Evolutionary conservation across 2,888 invertebrate species (phyloP).

Genomic region (Leptinotarsa tumamoca): DNA sequence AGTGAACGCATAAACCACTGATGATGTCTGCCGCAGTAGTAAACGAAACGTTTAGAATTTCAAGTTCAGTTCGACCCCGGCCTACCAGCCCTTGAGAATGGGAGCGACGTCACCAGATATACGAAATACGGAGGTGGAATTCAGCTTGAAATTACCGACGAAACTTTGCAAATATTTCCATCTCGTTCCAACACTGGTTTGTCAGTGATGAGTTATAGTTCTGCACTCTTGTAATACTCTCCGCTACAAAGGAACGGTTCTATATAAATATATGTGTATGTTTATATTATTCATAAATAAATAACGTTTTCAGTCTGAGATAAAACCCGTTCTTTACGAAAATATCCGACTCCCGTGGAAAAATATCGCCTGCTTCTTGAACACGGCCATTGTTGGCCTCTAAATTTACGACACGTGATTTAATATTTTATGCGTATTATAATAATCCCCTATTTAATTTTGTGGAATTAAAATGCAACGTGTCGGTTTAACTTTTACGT

Average conservation of each 20-base stretch:
- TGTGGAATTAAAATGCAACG: conserved; percentile 46
- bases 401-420: conserved; percentile 55
- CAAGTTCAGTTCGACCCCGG: no score
- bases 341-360: conserved; percentile 51
- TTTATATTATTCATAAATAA: conserved; percentile 60
- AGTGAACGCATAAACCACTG: no score
- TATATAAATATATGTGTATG: conserved; percentile 58
- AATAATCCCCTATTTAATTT: conserved; percentile 51
- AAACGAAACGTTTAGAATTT: no score
- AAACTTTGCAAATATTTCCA: no score
- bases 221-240: conserved; percentile 51
- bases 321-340: conserved; percentile 59
- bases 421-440: conserved; percentile 56
- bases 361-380: conserved; percentile 8
- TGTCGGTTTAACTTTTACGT: conserved; percentile 32
- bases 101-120: no score
- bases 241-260: conserved; percentile 54
- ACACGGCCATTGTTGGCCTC: conserved; percentile 53
- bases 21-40: no score
- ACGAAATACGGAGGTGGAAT: no score
- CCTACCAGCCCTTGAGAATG: no score
- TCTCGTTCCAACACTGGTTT: conserved; percentile 32
- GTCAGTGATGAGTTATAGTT: conserved; percentile 52
- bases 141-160: no score
- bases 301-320: conserved; percentile 53